These are phyloP conservation scores for Tupaia tana DNA, from an alignment of 2,113 vertebrate species.

Conservation along the genomic window DNA sequence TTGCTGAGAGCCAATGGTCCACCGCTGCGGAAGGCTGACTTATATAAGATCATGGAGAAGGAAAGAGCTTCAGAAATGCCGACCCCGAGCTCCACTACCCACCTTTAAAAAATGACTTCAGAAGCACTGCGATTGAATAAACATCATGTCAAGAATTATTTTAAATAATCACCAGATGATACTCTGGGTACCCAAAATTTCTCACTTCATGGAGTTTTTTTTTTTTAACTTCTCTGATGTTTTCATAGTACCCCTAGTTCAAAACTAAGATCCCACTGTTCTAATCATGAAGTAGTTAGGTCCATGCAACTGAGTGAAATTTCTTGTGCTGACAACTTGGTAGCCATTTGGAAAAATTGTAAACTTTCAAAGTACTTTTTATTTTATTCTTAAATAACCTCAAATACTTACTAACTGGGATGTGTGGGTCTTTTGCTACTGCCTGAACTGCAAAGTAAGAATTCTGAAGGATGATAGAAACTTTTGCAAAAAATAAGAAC, in stretches of 20 bases:
- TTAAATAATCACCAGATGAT: not conserved
- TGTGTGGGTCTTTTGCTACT: no score
- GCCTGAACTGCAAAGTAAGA: not conserved
- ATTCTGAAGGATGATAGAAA: constrained; percentile 10
- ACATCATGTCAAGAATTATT: not conserved
- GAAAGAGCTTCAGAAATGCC: constrained; percentile 7
- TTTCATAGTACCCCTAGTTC: not conserved
- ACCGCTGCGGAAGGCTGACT: not conserved
- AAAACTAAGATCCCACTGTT: not conserved
- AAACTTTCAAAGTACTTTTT: not conserved
- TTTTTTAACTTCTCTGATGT: not conserved
- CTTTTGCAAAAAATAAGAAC: not conserved
- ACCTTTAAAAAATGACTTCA: not conserved
- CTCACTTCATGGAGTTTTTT: not conserved
- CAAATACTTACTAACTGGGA: not conserved
- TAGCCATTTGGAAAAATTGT: not conserved
- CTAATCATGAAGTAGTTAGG: not conserved
- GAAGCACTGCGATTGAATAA: not conserved
- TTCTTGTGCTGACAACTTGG: not conserved
- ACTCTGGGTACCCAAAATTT: not conserved
- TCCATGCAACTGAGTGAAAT: not conserved
- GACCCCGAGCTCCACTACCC: not conserved
- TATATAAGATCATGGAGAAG: not conserved
- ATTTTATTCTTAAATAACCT: constrained; percentile 18
- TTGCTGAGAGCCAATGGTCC: not conserved